Base-by-base conservation (phyloP, 2,113 vertebrate species). In the Hoplias malabaricus region DNA sequence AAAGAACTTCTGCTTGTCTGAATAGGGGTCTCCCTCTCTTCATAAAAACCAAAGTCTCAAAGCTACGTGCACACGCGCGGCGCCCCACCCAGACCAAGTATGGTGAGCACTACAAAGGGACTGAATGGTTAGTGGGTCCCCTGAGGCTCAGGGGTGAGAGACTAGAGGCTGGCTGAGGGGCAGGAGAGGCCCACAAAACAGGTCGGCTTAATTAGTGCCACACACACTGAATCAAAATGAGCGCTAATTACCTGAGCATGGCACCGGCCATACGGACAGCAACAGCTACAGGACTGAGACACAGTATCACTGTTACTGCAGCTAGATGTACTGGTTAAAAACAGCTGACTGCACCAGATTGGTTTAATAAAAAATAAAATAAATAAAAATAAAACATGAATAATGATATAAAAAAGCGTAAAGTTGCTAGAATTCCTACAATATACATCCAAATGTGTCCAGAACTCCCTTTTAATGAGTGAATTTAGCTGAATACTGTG, bases 191-290 rank as follows among this genome's bases (percentile, higher is more conserved):
- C 34, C 82, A 82, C 87, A 87, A 90, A 93, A 93, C 91, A 92
- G 89, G 86, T 87, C 89, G 75, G 53, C 87, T 93, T 96, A 94
- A 96, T 97, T 96, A 96, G 92, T 86, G 89, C 81, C 86, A 83
- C 91, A 92, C 92, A 91, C 92, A 91, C 86, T 89, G 85, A 86
- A 66, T 83, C 89, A 92, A 95, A 93, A 97, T 93, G 90, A 94
- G 90, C 83, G 88, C 91, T 95, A 95, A 96, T 95, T 93, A 93
- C 92, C 89, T 89, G 86, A 90, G 91, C 87, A 84, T 84, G 86
- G 88, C 89, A 81, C 82, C 80, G 71, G 87, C 88, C 89, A 88
- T 87, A 92, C 90, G 90, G 92, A 1, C 0, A 25, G 81, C 85
- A 79, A 86, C 82, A 19, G 84, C 84, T 75, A 83, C 78, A 38